Evolutionary conservation across 2,113 vertebrate species (phyloP).

Genomic region (Ailurus styani): DNA sequence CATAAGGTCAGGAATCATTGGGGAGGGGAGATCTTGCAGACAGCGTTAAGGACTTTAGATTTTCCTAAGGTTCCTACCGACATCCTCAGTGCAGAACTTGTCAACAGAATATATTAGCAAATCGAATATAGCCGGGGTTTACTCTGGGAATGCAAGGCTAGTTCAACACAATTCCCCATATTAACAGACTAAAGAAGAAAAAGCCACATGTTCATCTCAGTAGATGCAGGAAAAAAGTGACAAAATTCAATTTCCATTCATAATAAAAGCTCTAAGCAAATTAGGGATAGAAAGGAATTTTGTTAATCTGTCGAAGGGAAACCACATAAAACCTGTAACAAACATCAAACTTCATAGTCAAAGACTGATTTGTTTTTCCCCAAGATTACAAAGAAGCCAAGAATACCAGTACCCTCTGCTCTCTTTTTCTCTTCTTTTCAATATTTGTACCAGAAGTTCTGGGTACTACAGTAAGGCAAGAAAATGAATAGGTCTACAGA

Average conservation of each 20-base stretch:
- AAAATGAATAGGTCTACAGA: background rate
- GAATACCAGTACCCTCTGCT: background rate
- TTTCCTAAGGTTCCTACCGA: background rate
- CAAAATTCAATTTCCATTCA: background rate
- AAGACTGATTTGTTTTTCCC: background rate
- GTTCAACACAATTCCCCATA: background rate
- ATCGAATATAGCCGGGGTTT: background rate
- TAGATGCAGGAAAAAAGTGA: background rate
- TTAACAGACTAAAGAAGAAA: background rate
- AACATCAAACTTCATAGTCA: background rate
- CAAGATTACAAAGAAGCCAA: background rate
- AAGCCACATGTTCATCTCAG: background rate
- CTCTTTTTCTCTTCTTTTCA: background rate
- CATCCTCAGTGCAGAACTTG: background rate
- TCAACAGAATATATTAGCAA: background rate
- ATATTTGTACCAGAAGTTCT: background rate
- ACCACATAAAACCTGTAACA: background rate
- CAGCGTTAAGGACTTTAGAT: background rate
- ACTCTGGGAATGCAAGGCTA: background rate
- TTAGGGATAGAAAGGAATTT: background rate
- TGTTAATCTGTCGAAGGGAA: background rate
- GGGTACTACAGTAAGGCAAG: background rate
- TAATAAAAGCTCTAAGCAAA: background rate
- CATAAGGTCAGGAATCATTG: background rate
- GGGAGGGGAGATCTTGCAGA: background rate